These are phyloP conservation scores for Euspilapteryx auroguttella DNA, from an alignment of 2,888 invertebrate species.

Conservation along the genomic window DNA sequence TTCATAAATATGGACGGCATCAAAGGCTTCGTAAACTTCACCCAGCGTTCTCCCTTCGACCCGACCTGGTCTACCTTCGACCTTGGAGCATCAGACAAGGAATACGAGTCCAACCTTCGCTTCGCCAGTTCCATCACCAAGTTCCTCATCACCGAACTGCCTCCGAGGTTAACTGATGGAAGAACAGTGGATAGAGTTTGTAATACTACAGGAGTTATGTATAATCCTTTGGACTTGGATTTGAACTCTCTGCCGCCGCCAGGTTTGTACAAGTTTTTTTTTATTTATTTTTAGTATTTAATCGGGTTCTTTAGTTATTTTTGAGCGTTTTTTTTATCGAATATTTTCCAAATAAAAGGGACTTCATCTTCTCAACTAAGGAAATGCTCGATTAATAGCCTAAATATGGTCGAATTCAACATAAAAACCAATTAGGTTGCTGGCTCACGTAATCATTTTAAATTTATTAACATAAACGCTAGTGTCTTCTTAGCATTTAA, in stretches of 20 bases:
- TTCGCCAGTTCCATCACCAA: conserved; percentile 74
- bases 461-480: no score
- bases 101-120: conserved; percentile 70
- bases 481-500: no score
- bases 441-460: no score
- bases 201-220: conserved; percentile 71
- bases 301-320: conserved; percentile 4
- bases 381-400: no score
- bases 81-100: conserved; percentile 64
- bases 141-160: conserved; percentile 72
- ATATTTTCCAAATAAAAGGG: no score
- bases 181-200: conserved; percentile 51
- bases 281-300: background rate
- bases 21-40: conserved; percentile 75
- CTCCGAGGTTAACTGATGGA: conserved; percentile 45
- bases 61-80: conserved; percentile 80
- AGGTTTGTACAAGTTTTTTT: conserved; percentile 48
- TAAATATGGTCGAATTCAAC: no score
- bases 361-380: no score
- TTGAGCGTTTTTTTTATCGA: no score
- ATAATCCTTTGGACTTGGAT: conserved; percentile 71
- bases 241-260: conserved; percentile 65
- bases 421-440: no score
- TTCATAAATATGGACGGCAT: conserved; percentile 78
- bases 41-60: conserved; percentile 81